Base-by-base conservation (phyloP, 2,888 invertebrate genomes). In the Diachrysia chrysitis region DNA sequence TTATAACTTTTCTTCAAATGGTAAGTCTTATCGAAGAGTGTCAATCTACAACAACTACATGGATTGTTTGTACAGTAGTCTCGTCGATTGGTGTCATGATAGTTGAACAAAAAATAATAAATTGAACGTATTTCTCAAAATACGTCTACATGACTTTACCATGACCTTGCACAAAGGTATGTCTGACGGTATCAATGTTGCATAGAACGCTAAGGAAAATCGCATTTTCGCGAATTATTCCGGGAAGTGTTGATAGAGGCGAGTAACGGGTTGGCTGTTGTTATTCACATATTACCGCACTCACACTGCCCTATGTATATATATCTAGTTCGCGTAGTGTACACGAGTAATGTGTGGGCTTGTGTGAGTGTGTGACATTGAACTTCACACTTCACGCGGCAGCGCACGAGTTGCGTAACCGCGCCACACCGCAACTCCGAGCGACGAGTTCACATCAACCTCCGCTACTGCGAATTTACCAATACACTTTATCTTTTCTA, bases 351-450 rank as follows among this genome's bases (percentile, higher is more conserved):
- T 71, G 77, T 67, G 42, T 81, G 87, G 9, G 71, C 35, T 16
- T 86, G 90, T 89, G 91, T 85, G 91, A 87, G 90, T 88, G 89
- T 87, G 92, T 94, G 95, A 95, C 95, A 95, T 95, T 95, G 95
- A 95, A 94, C 95, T 95, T 95, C 95, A 95, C 91, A 92, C 93
- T 92, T 92, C 92, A 92, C 93, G 94, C 90, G 92, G 89, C 87
- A 74, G 91, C 91, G 91, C 90, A 90, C 86, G 93, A 89, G 90
- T 94, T 94, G 90, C 94, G 94, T 94, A 94, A 94, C 87, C 85
- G 83, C 82, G 72, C 83, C 73, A 79, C 80, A 66, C 67, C 74
- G 72, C 75, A 63, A 67, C 71, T 76, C 67, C 63, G 63, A 75
- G 68, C 76, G 68, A 69, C 71, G 77, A 78, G 79, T 81, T 84